A percentile compares a stretch with the other conserved stretches of the same genome.
Conservation (phyloP, 2,888 invertebrate species). For the Nomada hirtipes region DNA sequence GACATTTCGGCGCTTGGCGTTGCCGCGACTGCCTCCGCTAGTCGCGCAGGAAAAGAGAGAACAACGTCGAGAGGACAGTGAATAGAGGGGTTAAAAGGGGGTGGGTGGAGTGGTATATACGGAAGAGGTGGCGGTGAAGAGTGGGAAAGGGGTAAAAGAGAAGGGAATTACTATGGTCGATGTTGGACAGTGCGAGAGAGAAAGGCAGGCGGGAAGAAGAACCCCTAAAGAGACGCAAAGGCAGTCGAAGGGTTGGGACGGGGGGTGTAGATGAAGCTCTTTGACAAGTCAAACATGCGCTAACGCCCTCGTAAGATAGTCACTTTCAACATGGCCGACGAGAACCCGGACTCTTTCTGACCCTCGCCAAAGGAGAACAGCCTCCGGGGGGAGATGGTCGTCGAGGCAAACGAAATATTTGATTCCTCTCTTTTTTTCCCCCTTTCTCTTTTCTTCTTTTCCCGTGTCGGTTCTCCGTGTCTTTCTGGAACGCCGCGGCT, state of each 20-base stretch:
- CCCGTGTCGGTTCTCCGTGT: conserved; percentile 8
- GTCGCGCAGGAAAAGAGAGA: conserved; percentile 46
- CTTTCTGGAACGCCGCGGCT: conserved; percentile 14
- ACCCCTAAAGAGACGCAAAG: conserved; percentile 64
- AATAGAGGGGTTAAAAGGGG: conserved; percentile 6
- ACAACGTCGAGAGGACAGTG: conserved; percentile 27
- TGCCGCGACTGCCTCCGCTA: conserved; percentile 27
- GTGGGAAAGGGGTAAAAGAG: conserved; percentile 7
- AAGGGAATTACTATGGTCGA: conserved; percentile 63
- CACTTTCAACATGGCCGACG: conserved; percentile 68
- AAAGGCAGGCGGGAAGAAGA: conserved; percentile 51
- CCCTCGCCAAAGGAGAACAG: conserved; percentile 61
- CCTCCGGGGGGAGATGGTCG: conserved; percentile 45
- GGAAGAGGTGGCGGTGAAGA: conserved; percentile 9
- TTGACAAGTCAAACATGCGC: conserved; percentile 78
- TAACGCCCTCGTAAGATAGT: conserved; percentile 72
- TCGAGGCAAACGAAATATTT: conserved; percentile 64
- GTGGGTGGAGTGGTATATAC: conserved; percentile 3
- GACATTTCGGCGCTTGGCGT: conserved; percentile 54
- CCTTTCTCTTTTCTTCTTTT: neutral
- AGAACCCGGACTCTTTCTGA: conserved; percentile 60
- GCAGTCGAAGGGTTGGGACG: conserved; percentile 38
- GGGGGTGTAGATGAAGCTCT: conserved; percentile 57
- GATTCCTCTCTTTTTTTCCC: conserved; percentile 36
- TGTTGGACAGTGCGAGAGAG: conserved; percentile 63